Evolutionary conservation across 2,113 vertebrate species (phyloP), one percentile per base, ranked within the genome.

Genomic region (Menura novaehollandiae): DNA sequence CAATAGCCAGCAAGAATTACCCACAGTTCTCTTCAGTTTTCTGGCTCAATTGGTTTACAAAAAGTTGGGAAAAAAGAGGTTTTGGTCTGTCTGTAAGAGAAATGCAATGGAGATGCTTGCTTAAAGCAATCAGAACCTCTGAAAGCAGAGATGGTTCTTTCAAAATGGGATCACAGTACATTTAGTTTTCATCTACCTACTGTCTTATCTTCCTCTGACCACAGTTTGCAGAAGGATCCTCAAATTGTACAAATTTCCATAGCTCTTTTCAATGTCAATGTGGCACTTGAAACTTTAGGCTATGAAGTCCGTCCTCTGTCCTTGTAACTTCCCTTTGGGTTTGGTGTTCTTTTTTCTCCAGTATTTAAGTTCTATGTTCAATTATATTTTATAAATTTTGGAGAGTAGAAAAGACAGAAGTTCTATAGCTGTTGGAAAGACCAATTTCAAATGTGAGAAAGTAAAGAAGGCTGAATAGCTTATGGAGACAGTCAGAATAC

Each of bases 31-130:
- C 35, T 53, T 59, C 2, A 4, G n/a, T 63, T 67, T 75, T 90
- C 35, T 11, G 59, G 9, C 44, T 49, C 28, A 51, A 33, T 15
- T 47, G 67, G 46, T 83, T 62, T 35, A 43, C 5, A 64, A 76
- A 75, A 39, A 3, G 3, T 51, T 44, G 32, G 14, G 0, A 1
- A 9, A 39, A 72, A 69, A 64, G 30, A 37, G 1, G 5, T 11
- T 64, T 75, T 47, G 14, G 5, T 62, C 32, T 37, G 6, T 46
- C 39, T 72, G 2, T 30, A 62, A 53, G 23, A 46, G 47, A 96
- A 86, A 88, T 2, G 4, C 22, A 59, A 53, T 32, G 28, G 58
- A 73, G 27, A 37, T 62, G 37, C n/a, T 68, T 68, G 5, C 37
- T 87, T 80, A 72, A 91, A 79, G 39, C 46, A 84, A 60, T 28